phyloP scores from a whole-genome alignment of 2,113 vertebrate genomes.

The Tragelaphus buxtoni region DNA sequence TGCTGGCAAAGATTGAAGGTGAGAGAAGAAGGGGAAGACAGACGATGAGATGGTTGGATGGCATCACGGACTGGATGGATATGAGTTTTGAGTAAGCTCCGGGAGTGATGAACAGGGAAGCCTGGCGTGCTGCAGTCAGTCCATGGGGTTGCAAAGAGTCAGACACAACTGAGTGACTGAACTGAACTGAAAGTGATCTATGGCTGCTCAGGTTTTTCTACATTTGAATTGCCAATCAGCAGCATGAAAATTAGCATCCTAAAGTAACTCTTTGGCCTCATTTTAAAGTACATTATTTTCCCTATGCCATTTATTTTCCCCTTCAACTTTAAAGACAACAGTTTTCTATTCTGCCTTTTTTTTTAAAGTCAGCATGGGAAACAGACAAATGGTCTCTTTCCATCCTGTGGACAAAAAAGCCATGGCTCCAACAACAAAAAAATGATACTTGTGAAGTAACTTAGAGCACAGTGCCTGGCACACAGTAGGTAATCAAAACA shows the following conservation, averaged over 20 bases:
- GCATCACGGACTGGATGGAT: not conserved
- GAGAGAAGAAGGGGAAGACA: not conserved
- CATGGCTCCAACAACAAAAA: not conserved
- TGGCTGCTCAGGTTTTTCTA: not conserved
- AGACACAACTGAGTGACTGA: not conserved
- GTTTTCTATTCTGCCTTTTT: not conserved
- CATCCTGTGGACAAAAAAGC: not conserved
- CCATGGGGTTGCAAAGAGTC: not conserved
- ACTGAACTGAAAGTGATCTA: not conserved
- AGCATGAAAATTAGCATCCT: not conserved
- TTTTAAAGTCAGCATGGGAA: not conserved
- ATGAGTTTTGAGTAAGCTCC: not conserved
- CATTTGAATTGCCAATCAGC: not conserved
- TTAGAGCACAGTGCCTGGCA: not conserved
- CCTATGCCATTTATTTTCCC: not conserved
- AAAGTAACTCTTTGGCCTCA: not conserved
- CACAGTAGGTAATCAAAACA: not conserved
- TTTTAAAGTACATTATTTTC: not conserved
- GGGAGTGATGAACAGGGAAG: not conserved
- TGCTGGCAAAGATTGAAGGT: not conserved
- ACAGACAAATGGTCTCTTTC: not conserved
- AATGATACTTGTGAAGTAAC: not conserved
- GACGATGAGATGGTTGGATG: not conserved
- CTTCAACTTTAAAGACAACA: not conserved
- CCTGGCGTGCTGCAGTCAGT: rapidly evolving